Evolutionary conservation across 2,888 invertebrate genomes (phyloP).

Genomic region (Parnassius smintheus): DNA sequence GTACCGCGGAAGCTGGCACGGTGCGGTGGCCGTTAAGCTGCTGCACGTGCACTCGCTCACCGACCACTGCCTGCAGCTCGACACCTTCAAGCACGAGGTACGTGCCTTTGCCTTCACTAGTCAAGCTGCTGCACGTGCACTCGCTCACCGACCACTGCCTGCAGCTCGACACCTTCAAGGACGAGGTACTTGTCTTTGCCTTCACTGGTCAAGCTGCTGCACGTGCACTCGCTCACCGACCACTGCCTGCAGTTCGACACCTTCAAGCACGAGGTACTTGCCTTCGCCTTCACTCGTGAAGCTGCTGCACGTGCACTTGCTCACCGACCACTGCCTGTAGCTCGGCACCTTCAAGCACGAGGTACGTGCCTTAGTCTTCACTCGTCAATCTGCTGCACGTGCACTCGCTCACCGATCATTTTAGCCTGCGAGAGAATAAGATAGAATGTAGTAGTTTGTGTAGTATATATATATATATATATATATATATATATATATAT

Average conservation of each 20-base stretch:
- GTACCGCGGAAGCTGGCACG: constrained; percentile 97
- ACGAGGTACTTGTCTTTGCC: constrained; percentile 7
- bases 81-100: constrained; percentile 97
- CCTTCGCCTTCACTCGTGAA: not conserved
- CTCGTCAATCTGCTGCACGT: not conserved
- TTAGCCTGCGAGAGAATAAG: no score
- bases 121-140: constrained; percentile 88
- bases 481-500: no score
- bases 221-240: constrained; percentile 8
- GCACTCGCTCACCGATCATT: not conserved
- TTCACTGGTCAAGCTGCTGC: not conserved
- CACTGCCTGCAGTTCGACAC: no score
- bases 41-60: constrained; percentile 93
- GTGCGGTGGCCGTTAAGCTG: constrained; percentile 98
- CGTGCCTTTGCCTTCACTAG: constrained; percentile 18
- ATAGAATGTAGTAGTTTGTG: no score
- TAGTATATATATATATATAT: no score
- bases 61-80: constrained; percentile 92
- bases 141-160: constrained; percentile 73
- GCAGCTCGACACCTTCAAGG: no score
- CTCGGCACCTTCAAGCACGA: no score
- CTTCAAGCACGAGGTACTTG: constrained; percentile 18
- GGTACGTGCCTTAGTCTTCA: constrained; percentile 8
- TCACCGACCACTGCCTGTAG: constrained; percentile 46
- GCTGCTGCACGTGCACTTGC: constrained; percentile 91